phyloP scores from a whole-genome alignment of 1,140 invertebrate species.

The Caerostris extrusa region DNA sequence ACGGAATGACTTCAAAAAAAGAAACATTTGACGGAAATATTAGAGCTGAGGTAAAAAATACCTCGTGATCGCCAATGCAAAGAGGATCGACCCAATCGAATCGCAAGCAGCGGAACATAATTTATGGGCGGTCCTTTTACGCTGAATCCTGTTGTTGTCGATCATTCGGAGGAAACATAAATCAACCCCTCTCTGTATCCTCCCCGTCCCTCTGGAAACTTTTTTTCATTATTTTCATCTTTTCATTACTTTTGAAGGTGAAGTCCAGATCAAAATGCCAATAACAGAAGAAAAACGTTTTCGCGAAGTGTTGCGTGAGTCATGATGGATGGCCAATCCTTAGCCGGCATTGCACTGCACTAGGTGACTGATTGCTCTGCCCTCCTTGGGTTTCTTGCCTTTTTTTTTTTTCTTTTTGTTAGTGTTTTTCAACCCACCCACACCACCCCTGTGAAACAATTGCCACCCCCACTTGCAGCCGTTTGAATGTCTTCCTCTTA shows the following conservation, averaged over 20 bases:
- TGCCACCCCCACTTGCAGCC: conserved; percentile 34
- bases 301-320: conserved; percentile 66
- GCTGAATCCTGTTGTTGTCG: conserved; percentile 67
- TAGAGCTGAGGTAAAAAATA: conserved; percentile 31
- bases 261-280: conserved; percentile 74
- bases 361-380: conserved; percentile 67
- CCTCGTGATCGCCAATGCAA: conserved; percentile 56
- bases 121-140: conserved; percentile 61
- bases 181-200: conserved; percentile 50
- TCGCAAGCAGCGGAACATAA: conserved; percentile 62
- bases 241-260: conserved; percentile 72
- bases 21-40: conserved; percentile 58
- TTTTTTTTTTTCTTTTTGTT: neutral
- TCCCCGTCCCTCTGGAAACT: neutral
- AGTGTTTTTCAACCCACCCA: neutral
- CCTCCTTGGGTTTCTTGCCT: conserved; percentile 56
- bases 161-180: conserved; percentile 67
- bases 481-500: conserved; percentile 34
- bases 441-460: conserved; percentile 41
- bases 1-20: neutral
- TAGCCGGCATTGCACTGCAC: conserved; percentile 26
- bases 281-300: conserved; percentile 74
- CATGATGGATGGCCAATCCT: conserved; percentile 65
- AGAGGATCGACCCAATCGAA: conserved; percentile 55
- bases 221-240: conserved; percentile 66